These are phyloP conservation scores for Varroa destructor DNA, from an alignment of 1,140 invertebrate genomes.

Conservation along the genomic window DNA sequence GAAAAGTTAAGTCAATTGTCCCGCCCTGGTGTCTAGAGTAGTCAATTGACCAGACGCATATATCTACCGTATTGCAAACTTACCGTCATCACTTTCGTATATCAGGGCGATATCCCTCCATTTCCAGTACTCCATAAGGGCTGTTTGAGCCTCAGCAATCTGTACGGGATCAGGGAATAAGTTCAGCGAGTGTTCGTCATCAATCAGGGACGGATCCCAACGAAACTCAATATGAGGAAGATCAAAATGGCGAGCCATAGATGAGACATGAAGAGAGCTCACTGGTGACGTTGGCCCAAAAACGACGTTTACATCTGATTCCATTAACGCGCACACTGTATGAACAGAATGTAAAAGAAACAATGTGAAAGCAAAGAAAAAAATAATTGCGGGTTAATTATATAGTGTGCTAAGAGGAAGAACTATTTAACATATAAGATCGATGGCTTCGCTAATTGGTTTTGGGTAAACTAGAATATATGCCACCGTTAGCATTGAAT, in stretches of 20 bases:
- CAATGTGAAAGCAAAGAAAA: too few species aligned
- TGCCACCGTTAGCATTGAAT: too few species aligned
- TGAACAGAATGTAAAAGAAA: too few species aligned
- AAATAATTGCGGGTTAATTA: too few species aligned
- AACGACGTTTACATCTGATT: conserved; percentile 21
- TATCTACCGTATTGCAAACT: neutral
- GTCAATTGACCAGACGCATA: too few species aligned
- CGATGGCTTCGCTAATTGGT: too few species aligned
- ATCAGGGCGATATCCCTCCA: conserved; percentile 23
- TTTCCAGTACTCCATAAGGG: conserved; percentile 27
- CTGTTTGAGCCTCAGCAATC: conserved; percentile 25
- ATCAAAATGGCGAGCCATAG: conserved; percentile 15
- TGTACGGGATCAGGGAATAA: conserved; percentile 19
- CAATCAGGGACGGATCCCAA: conserved; percentile 14
- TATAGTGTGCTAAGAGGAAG: too few species aligned
- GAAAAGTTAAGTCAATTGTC: too few species aligned
- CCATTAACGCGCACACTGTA: conserved; percentile 11
- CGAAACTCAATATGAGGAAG: conserved; percentile 20
- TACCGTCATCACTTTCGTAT: conserved; percentile 23
- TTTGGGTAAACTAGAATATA: too few species aligned
- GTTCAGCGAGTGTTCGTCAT: conserved; percentile 23
- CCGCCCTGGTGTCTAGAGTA: too few species aligned
- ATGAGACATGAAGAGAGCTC: neutral
- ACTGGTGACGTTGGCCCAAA: conserved; percentile 24
- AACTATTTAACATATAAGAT: too few species aligned